Conservation (phyloP, 2,888 invertebrate genomes). For the Autographa pulchrina region DNA sequence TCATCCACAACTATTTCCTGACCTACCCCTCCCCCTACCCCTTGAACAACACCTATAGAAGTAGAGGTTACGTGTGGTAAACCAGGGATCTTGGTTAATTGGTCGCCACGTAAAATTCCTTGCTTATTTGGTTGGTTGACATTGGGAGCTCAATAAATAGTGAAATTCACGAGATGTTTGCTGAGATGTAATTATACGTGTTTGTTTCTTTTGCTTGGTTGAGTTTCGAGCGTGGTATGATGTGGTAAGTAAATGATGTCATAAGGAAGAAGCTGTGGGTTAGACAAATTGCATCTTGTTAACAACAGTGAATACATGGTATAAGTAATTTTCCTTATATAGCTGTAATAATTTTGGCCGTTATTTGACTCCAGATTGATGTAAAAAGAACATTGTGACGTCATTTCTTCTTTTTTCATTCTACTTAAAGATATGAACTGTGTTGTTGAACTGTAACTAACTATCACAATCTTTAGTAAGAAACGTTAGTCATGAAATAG, state of each 20-base stretch:
- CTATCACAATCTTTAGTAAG: no score
- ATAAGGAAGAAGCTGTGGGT: neutral
- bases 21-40: constrained; percentile 55
- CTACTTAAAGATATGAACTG: no score
- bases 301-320: neutral
- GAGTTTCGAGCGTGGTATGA: constrained; percentile 37
- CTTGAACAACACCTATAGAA: constrained; percentile 16
- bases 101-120: constrained; percentile 71
- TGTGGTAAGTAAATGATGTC: constrained; percentile 12
- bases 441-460: no score
- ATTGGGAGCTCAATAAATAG: constrained; percentile 80
- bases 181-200: constrained; percentile 70
- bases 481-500: no score
- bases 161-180: constrained; percentile 74
- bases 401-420: no score
- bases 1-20: constrained; percentile 72
- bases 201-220: constrained; percentile 62
- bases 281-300: neutral
- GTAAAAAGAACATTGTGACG: no score
- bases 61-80: constrained; percentile 24
- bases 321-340: no score
- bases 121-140: constrained; percentile 84
- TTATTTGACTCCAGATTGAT: no score
- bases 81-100: constrained; percentile 58
- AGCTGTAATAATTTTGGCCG: no score